phyloP scores from a whole-genome alignment of 2,888 invertebrate genomes.

The Rhodophaea formosa region DNA sequence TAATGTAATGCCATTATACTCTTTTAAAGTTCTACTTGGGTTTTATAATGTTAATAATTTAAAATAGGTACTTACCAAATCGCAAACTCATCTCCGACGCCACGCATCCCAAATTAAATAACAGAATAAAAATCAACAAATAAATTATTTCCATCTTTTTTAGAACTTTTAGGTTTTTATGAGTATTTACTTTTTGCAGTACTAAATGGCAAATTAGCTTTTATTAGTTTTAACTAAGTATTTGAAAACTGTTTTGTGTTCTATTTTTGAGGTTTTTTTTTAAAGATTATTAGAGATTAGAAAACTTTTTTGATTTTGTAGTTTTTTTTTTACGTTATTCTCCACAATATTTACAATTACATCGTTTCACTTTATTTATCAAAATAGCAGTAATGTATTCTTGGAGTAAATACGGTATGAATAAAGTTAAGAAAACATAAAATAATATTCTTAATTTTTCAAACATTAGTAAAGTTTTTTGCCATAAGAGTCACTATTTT shows the following conservation, averaged over 20 bases:
- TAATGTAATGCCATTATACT: no score
- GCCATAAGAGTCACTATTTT: background rate
- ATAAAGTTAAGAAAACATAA: conserved; percentile 59
- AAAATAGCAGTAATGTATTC: conserved; percentile 70
- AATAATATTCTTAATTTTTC: conserved; percentile 68
- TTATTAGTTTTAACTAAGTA: no score
- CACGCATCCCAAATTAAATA: conserved; percentile 55
- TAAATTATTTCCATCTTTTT: conserved; percentile 42
- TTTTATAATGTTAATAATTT: no score
- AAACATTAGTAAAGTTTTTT: conserved; percentile 40
- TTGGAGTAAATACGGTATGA: conserved; percentile 69
- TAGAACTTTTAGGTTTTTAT: conserved; percentile 11
- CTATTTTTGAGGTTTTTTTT: background rate
- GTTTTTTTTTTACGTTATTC: background rate
- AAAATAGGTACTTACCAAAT: conserved; percentile 58
- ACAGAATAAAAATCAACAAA: conserved; percentile 46
- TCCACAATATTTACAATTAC: conserved; percentile 49
- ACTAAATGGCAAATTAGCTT: no score
- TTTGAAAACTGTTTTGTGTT: background rate
- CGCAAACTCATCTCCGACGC: conserved; percentile 60
- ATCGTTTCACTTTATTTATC: conserved; percentile 55
- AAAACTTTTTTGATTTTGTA: background rate
- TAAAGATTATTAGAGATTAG: no score
- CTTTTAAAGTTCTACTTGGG: no score
- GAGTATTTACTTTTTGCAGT: no score